These are phyloP conservation scores for Brenthis hecate DNA, from an alignment of 2,888 invertebrate genomes.

Conservation along the genomic window DNA sequence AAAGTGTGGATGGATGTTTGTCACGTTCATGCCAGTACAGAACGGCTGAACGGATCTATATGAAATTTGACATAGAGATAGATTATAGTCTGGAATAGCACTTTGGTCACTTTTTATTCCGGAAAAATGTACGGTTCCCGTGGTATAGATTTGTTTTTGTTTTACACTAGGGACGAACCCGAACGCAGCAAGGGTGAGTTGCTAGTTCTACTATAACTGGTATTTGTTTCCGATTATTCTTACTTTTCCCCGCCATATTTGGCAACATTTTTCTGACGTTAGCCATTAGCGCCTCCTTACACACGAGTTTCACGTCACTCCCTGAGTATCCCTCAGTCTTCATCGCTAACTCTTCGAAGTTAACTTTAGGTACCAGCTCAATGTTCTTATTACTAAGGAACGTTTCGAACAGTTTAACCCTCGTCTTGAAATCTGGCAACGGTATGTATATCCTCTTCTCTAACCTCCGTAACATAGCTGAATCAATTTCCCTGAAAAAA, in stretches of 20 bases:
- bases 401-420: constrained; percentile 86
- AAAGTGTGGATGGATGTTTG: too few species aligned
- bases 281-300: constrained; percentile 94
- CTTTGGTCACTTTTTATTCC: too few species aligned
- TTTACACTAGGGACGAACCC: too few species aligned
- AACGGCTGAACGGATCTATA: too few species aligned
- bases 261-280: constrained; percentile 85
- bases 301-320: constrained; percentile 92
- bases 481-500: constrained; percentile 89
- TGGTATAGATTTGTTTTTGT: too few species aligned
- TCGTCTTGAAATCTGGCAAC: constrained; percentile 86
- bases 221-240: not conserved
- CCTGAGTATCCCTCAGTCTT: constrained; percentile 91
- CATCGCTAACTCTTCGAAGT: constrained; percentile 73
- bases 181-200: too few species aligned
- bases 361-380: constrained; percentile 68
- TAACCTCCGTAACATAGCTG: constrained; percentile 92
- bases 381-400: constrained; percentile 79
- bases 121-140: too few species aligned
- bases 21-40: too few species aligned
- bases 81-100: too few species aligned
- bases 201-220: not conserved
- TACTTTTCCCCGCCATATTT: constrained; percentile 49
- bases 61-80: too few species aligned
- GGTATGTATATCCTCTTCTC: constrained; percentile 93